phyloP scores from a whole-genome alignment of 1,140 invertebrate species.

The Halictus rubicundus region DNA sequence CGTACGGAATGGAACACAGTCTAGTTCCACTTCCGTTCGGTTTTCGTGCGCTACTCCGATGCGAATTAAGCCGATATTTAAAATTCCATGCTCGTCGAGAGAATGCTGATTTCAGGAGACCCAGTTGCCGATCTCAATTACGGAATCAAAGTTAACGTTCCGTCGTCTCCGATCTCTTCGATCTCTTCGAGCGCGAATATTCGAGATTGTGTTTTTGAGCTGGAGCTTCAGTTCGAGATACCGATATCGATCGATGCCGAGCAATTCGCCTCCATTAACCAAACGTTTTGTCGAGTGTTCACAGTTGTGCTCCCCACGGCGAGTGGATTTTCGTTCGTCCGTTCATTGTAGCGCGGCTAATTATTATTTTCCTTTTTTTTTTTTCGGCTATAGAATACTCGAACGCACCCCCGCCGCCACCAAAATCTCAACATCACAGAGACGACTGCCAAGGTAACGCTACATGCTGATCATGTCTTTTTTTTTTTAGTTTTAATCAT shows the following conservation, averaged over 20 bases:
- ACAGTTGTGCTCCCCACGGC: slow-evolving; percentile 10
- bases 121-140: not conserved
- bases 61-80: too few species aligned
- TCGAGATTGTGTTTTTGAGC: not conserved
- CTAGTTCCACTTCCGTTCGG: not conserved
- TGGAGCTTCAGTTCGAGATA: slow-evolving; percentile 14
- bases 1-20: not conserved
- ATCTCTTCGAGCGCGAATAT: too few species aligned
- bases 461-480: slow-evolving; percentile 49
- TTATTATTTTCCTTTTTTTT: slow-evolving; percentile 73
- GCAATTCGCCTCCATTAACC: slow-evolving; percentile 15
- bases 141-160: not conserved
- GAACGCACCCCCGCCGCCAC: slow-evolving; percentile 84
- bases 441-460: slow-evolving; percentile 83
- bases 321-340: slow-evolving; percentile 31
- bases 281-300: slow-evolving; percentile 21
- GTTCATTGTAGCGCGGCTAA: slow-evolving; percentile 61
- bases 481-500: not conserved
- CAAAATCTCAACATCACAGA: slow-evolving; percentile 83
- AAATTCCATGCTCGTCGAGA: not conserved
- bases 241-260: slow-evolving; percentile 72
- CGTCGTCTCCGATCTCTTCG: not conserved
- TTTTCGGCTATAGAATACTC: slow-evolving; percentile 83
- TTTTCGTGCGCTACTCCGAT: too few species aligned
- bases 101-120: not conserved